Evolutionary conservation across 2,113 vertebrate species (phyloP).

Genomic region (Vidua macroura): DNA sequence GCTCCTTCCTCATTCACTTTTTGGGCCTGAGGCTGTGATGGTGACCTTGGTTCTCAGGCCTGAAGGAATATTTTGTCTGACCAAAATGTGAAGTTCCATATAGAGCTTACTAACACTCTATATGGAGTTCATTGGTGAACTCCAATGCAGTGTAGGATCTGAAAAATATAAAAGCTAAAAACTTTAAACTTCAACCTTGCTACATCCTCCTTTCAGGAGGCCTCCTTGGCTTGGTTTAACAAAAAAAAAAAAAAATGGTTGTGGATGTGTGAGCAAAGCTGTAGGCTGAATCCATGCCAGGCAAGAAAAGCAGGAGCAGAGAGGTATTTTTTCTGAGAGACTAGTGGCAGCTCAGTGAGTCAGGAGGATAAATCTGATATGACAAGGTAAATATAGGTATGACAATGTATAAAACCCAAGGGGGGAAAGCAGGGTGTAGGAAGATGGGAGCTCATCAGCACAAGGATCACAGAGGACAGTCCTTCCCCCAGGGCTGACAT

Average conservation of each 20-base stretch:
- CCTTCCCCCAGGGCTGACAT: neutral
- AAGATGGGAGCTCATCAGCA: neutral
- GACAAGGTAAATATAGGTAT: neutral
- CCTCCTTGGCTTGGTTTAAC: neutral
- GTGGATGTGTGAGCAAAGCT: neutral
- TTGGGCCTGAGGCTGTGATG: too few relatives aligned
- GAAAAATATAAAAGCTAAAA: neutral
- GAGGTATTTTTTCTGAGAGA: neutral
- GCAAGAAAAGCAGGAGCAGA: neutral
- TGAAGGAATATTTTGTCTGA: neutral
- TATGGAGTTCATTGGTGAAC: neutral
- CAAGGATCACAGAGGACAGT: neutral
- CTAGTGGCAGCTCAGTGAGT: neutral
- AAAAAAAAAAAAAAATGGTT: neutral
- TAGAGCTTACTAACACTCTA: neutral
- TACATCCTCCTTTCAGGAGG: neutral
- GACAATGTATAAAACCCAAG: neutral
- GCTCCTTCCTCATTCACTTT: neutral
- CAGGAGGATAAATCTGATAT: neutral
- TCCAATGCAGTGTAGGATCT: neutral
- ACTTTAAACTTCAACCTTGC: neutral
- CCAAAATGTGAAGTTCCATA: neutral
- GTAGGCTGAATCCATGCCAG: neutral
- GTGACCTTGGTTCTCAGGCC: neutral
- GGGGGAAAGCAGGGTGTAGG: neutral